Evolutionary conservation across 2,888 invertebrate species (phyloP).

Genomic region (Noctuana brunneofusca): DNA sequence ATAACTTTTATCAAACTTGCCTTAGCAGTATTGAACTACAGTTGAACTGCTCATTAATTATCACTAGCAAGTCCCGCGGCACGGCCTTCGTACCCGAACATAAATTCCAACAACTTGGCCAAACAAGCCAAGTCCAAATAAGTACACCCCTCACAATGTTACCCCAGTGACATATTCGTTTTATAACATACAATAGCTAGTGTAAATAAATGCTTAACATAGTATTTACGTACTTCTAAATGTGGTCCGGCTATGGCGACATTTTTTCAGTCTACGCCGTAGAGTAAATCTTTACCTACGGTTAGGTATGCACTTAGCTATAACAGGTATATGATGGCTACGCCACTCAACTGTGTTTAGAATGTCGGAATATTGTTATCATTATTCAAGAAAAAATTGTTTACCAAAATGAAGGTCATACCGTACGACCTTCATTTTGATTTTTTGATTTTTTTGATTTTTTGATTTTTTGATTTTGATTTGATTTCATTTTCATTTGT

Average conservation of each 20-base stretch:
- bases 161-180: slow-evolving; percentile 63
- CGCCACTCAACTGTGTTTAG: too few relatives aligned
- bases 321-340: too few relatives aligned
- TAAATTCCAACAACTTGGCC: slow-evolving; percentile 74
- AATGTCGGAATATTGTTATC: too few relatives aligned
- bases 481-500: too few relatives aligned
- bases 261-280: neutral
- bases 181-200: slow-evolving; percentile 58
- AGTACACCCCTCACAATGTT: slow-evolving; percentile 68
- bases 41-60: slow-evolving; percentile 67
- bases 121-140: slow-evolving; percentile 74
- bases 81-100: slow-evolving; percentile 66
- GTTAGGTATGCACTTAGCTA: neutral
- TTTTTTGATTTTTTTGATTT: too few relatives aligned
- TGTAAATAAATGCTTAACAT: neutral
- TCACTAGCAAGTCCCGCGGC: slow-evolving; percentile 65
- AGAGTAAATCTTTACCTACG: neutral
- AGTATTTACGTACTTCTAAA: neutral
- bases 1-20: slow-evolving; percentile 35
- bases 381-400: too few relatives aligned
- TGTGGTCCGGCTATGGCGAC: neutral
- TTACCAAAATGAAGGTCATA: too few relatives aligned
- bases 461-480: too few relatives aligned
- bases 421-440: too few relatives aligned
- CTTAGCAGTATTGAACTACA: slow-evolving; percentile 36